Evolutionary conservation across 2,888 invertebrate genomes (phyloP), one percentile per base, ranked within the genome.

Genomic region (Diabrotica balteata): DNA sequence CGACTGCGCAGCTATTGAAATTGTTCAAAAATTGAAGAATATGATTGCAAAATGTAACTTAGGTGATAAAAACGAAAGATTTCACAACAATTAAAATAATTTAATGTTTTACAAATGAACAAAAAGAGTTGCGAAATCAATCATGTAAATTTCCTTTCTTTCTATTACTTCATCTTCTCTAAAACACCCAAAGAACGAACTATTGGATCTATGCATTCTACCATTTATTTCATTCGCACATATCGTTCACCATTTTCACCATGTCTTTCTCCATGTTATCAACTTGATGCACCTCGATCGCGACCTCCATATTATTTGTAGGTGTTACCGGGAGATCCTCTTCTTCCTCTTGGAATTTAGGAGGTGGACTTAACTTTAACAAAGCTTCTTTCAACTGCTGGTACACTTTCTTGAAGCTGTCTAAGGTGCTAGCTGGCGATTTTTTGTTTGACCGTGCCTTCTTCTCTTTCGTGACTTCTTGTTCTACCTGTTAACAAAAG

Each of bases 321-420:
- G 80, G 78, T 8, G 79, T 76, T 11, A 78, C 74, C 58, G 75
- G 76, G 68, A 76, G 81, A 69, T 76, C 76, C 55, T 77, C 77
- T 9, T 78, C 78, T 8, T 75, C 75, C n/a, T 75, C 75, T 42
- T 73, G 74, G 7, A 78, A 68, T 44, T 92, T 93, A 54, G 89
- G 86, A 7, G 96, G 95, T 46, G 93, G 90, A 78, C 91, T 90
- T 82, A 97, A 86, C 85, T 94, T 94, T 71, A 89, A 88, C 75
- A 97, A 86, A 85, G 96, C 95, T 83, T 96, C 95, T 77, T 94
- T 91, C 72, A 97, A 86, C 80, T 93, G 91, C 75, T 84, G 82
- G 67, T 78, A 83, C 8, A 81, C 77, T 73, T 83, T 84, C 66
- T 83, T 84, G 71, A 84, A 84, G 61, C 77, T 81, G 11, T 84